phyloP scores from a whole-genome alignment of 2,888 invertebrate genomes.

The Mythimna albipuncta region DNA sequence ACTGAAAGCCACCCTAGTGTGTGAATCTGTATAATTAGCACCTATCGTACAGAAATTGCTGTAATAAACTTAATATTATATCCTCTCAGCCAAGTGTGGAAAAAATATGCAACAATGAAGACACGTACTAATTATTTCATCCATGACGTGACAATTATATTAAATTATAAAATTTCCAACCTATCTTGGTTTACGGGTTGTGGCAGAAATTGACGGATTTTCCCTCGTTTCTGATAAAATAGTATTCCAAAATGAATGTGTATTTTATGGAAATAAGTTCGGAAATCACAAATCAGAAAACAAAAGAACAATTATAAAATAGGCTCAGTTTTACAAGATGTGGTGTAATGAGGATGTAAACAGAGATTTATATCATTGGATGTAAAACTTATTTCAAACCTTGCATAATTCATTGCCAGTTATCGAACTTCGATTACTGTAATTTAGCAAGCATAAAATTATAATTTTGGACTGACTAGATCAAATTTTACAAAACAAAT shows the following conservation, averaged over 20 bases:
- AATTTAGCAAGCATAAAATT: not conserved
- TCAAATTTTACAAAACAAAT: not conserved
- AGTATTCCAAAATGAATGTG: too few species aligned
- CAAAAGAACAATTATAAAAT: too few species aligned
- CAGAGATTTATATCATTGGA: not conserved
- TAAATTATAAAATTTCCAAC: not conserved
- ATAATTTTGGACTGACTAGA: not conserved
- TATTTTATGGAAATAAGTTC: not conserved
- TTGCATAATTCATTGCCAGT: not conserved
- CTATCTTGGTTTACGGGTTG: not conserved
- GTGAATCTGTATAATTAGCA: constrained; percentile 7
- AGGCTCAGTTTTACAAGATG: too few species aligned
- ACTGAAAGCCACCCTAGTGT: constrained; percentile 24
- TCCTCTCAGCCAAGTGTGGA: constrained; percentile 1
- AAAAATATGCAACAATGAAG: constrained; percentile 37
- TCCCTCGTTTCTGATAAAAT: not conserved
- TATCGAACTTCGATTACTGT: not conserved
- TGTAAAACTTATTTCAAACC: not conserved
- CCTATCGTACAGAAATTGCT: constrained; percentile 16
- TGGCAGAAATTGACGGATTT: constrained; percentile 1
- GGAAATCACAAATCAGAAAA: not conserved
- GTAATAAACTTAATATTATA: constrained; percentile 25
- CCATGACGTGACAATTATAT: not conserved
- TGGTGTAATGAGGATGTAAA: not conserved
- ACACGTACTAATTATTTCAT: constrained; percentile 15